Percentiles rank a stretch among this genome's conserved stretches.
These are phyloP conservation scores for Bombus haemorrhoidalis DNA, from an alignment of 1,140 invertebrate species.

Conservation along the genomic window DNA sequence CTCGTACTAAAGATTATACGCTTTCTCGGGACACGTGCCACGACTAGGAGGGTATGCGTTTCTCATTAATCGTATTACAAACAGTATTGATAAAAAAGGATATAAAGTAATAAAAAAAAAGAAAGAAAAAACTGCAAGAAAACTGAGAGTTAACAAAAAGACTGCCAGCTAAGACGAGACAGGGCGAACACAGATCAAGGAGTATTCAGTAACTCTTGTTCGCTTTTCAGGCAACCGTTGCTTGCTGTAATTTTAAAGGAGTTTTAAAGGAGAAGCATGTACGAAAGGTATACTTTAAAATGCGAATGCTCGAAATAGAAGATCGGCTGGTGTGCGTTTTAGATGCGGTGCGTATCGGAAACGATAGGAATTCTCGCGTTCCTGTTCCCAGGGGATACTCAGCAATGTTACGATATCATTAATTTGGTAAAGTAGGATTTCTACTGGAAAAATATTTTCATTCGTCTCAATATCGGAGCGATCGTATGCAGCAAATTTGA, in stretches of 20 bases:
- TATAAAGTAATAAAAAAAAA: background rate
- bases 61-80: slow-evolving; percentile 78
- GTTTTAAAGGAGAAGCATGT: background rate
- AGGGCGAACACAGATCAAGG: slow-evolving; percentile 24
- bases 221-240: background rate
- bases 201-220: background rate
- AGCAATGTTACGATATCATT: slow-evolving; percentile 43
- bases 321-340: background rate
- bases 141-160: slow-evolving; percentile 78
- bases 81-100: slow-evolving; percentile 77
- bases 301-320: background rate
- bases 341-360: slow-evolving; percentile 10
- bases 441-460: too few relatives aligned
- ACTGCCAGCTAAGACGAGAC: slow-evolving; percentile 73
- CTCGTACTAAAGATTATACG: slow-evolving; percentile 72
- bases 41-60: slow-evolving; percentile 60
- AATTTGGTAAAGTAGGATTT: background rate
- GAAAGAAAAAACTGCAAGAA: background rate
- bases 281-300: slow-evolving; percentile 17
- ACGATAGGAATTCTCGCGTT: slow-evolving; percentile 63
- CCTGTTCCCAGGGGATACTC: slow-evolving; percentile 67
- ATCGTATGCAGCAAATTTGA: too few relatives aligned
- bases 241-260: background rate
- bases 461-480: too few relatives aligned
- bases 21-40: slow-evolving; percentile 60